phyloP scores from a whole-genome alignment of 2,797 vertebrate genomes.

The Adelosebastes latens region DNA sequence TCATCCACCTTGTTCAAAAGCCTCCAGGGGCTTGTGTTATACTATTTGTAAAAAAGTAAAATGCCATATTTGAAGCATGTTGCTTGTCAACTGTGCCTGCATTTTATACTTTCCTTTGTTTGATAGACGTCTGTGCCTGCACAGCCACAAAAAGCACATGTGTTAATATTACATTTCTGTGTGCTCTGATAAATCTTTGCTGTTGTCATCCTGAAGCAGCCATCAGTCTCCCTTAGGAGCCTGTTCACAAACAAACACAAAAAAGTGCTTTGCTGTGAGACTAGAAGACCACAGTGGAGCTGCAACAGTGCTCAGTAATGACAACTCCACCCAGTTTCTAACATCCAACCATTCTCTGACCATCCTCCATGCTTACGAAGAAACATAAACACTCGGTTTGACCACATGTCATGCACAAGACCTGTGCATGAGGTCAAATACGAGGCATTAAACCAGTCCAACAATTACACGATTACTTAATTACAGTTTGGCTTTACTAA shows the following conservation, averaged over 20 bases:
- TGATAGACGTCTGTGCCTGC: conserved; percentile 5
- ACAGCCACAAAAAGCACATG: conserved; percentile 10
- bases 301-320: conserved; percentile 54
- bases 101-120: conserved; percentile 16
- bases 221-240: conserved; percentile 18
- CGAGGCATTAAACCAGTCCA: conserved; percentile 40
- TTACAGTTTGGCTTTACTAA: conserved; percentile 47
- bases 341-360: conserved; percentile 51
- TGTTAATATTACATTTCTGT: conserved; percentile 25
- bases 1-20: conserved; percentile 1
- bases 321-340: conserved; percentile 51
- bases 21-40: conserved; percentile 8
- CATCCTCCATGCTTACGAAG: conserved; percentile 47
- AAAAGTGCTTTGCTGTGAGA: conserved; percentile 16
- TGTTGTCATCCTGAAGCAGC: conserved; percentile 50
- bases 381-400: conserved; percentile 43
- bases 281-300: conserved; percentile 40
- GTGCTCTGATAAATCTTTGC: conserved; percentile 17
- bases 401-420: conserved; percentile 50
- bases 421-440: conserved; percentile 56
- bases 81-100: conserved; percentile 67
- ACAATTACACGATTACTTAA: conserved; percentile 44
- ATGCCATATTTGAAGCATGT: conserved; percentile 70
- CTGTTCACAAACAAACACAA: conserved; percentile 24
- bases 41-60: conserved; percentile 10